Base-by-base conservation (phyloP, 2,797 vertebrate species). In the Peromyscus melanophrys region DNA sequence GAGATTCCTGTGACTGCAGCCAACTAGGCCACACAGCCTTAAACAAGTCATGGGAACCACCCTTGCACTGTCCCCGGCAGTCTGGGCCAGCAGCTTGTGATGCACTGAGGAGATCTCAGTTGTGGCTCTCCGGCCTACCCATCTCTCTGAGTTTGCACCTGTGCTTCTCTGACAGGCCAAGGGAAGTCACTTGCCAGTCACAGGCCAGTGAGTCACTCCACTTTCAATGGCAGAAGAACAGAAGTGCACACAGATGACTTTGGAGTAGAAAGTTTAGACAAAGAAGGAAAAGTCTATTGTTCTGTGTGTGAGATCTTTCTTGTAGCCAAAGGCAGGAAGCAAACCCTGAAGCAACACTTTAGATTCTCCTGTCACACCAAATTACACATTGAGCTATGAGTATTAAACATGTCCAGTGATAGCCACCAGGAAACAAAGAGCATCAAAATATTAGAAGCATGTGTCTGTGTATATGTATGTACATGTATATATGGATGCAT, bases 351-450 rank as follows among this genome's bases (percentile, higher is more conserved):
- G 27, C 27, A n/a, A 10, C 29, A 71, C 21, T 90, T 97, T 13
- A 29, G 67, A 49, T n/a, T 92, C 49, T 84, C 96, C n/a, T 34
- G 17, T 67, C 4, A 69, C 31, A 73, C 89, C 71, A 94, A 94
- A 71, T 92, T 87, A 89, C 40, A 96, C 6, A 69, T 7, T 25
- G 55, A 2, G 49, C 14, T 29, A 55, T 88, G 12, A 65, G 93
- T 71, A 13, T 86, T 49, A 69, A 88, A 78, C 69, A 59, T 37
- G 37, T 87, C 67, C 63, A 27, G 65, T 81, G 27, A 9, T 76
- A 91, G 84, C 80, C 49, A 76, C 40, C 29, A 89, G 34, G 52
- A 27, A 92, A 59, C 37, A 90, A 96, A 90, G 61, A 78, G 21
- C 46, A 6, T 31, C 82, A 80, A 27, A 86, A 80, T 12, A 93